phyloP scores from a whole-genome alignment of 2,113 vertebrate genomes.

The Piprites chloris region DNA sequence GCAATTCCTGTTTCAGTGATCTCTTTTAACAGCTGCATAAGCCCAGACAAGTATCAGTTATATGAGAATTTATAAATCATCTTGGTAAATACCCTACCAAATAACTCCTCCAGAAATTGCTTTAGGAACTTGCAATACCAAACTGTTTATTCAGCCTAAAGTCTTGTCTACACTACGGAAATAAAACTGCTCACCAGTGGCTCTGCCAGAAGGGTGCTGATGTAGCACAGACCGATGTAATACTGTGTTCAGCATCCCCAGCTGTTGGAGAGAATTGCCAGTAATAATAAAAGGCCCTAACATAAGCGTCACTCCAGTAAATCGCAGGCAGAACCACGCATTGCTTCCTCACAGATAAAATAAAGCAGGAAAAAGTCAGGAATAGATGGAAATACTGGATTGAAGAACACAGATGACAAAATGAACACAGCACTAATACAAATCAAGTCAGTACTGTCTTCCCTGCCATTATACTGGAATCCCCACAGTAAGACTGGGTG shows the following conservation, averaged over 20 bases:
- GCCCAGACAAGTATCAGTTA: background rate
- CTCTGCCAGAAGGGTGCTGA: background rate
- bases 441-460: background rate
- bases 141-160: background rate
- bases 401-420: background rate
- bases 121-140: background rate
- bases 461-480: background rate
- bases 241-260: background rate
- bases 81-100: constrained; percentile 11
- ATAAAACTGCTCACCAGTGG: background rate
- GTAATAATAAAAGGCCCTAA: background rate
- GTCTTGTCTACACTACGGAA: background rate
- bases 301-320: rapidly evolving
- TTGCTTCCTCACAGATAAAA: background rate
- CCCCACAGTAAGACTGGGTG: background rate
- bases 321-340: background rate
- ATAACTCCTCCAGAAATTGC: constrained; percentile 3
- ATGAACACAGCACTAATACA: background rate
- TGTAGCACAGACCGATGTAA: background rate
- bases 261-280: background rate
- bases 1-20: background rate
- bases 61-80: constrained; percentile 10
- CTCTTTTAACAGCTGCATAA: constrained; percentile 33
- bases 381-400: background rate
- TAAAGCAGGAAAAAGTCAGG: background rate